Evolutionary conservation across 2,888 invertebrate species (phyloP).

Genomic region (Diachrysia chrysitis): DNA sequence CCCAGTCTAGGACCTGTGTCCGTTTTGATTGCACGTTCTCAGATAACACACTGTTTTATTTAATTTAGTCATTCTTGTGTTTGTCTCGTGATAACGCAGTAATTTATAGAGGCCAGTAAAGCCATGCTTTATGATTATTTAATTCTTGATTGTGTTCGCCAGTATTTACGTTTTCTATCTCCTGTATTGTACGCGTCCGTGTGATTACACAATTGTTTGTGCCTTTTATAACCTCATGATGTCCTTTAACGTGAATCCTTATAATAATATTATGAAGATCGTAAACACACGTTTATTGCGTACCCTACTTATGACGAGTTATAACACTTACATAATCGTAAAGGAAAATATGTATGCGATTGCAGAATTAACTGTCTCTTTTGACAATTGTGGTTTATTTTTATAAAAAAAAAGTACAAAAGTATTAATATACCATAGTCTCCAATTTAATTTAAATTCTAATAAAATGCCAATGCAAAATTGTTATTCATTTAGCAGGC

Average conservation of each 20-base stretch:
- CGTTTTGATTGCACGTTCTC: constrained; percentile 79
- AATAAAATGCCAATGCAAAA: too few species aligned
- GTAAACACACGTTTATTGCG: constrained; percentile 61
- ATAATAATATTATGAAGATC: constrained; percentile 64
- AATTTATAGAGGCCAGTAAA: constrained; percentile 85
- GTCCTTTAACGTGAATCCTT: constrained; percentile 72
- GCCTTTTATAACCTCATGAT: constrained; percentile 64
- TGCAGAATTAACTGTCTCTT: constrained; percentile 9
- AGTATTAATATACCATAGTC: too few species aligned
- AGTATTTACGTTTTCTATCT: constrained; percentile 75
- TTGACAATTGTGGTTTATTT: not conserved
- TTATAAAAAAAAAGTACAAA: not conserved
- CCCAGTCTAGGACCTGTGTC: constrained; percentile 76
- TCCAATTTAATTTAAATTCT: too few species aligned
- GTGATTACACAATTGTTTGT: constrained; percentile 71
- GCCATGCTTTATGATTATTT: constrained; percentile 83
- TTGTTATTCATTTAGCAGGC: too few species aligned
- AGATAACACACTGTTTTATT: constrained; percentile 83
- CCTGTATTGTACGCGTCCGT: constrained; percentile 69
- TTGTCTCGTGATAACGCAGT: constrained; percentile 79
- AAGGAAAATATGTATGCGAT: constrained; percentile 24
- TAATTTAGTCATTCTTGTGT: constrained; percentile 80
- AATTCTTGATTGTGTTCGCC: constrained; percentile 78
- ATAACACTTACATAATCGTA: constrained; percentile 43
- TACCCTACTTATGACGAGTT: constrained; percentile 48